Evolutionary conservation across 2,888 invertebrate species (phyloP).

Genomic region (Arctia plantaginis): DNA sequence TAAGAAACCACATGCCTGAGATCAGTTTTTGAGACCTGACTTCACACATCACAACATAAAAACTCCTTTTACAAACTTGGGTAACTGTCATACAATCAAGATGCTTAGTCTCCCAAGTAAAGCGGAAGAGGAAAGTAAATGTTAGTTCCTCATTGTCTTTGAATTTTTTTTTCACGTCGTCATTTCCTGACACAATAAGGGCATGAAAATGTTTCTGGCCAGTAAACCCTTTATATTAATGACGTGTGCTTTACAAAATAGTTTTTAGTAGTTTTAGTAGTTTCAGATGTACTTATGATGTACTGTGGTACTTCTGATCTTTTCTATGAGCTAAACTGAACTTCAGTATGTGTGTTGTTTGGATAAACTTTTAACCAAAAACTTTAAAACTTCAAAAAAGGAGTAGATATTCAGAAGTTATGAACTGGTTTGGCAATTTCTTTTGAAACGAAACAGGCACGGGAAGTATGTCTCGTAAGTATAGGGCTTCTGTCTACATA

Average conservation of each 20-base stretch:
- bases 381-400: too few species aligned
- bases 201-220: conserved; percentile 28
- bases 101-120: conserved; percentile 3
- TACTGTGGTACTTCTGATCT: conserved; percentile 15
- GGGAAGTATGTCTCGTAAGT: too few species aligned
- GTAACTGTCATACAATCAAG: background rate
- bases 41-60: too few species aligned
- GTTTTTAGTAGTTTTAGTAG: conserved; percentile 49
- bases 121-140: background rate
- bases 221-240: conserved; percentile 38
- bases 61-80: background rate
- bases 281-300: too few species aligned
- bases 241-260: conserved; percentile 54
- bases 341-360: too few species aligned
- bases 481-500: too few species aligned
- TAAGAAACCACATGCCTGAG: too few species aligned
- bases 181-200: conserved; percentile 3
- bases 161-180: background rate
- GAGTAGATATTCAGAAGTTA: too few species aligned
- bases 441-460: too few species aligned
- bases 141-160: conserved; percentile 6
- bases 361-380: too few species aligned
- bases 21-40: too few species aligned
- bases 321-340: conserved; percentile 4
- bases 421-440: too few species aligned